Conservation (phyloP, 2,113 vertebrate genomes). For the Crotophaga sulcirostris region DNA sequence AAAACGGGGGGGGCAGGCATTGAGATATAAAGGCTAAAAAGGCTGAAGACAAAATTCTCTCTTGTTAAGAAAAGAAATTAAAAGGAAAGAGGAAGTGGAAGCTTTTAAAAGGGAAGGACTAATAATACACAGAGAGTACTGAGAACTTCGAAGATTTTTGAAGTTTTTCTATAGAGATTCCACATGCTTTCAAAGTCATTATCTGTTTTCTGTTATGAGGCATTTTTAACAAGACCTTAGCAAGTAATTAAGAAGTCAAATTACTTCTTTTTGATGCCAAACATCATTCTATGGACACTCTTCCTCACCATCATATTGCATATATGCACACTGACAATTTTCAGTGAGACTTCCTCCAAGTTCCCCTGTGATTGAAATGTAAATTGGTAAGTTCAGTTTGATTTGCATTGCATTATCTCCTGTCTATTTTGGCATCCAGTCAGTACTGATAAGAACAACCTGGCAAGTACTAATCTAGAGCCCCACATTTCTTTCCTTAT, state of each 20-base stretch:
- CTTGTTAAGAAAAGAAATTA: neutral
- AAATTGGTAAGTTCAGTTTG: neutral
- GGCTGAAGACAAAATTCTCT: too few species aligned
- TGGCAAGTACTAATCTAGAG: neutral
- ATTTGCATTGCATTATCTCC: neutral
- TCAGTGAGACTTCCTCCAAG: neutral
- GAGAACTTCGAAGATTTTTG: neutral
- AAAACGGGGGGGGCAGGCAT: accelerated
- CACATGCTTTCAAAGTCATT: neutral
- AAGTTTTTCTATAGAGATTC: neutral
- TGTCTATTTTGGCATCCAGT: neutral
- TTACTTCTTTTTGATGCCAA: neutral
- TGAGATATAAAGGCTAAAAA: neutral
- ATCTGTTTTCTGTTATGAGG: neutral
- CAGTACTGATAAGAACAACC: neutral
- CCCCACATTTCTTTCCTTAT: neutral
- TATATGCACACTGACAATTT: neutral
- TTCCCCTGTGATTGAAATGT: neutral
- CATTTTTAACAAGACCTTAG: neutral
- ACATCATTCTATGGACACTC: neutral
- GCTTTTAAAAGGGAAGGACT: neutral
- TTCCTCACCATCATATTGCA: neutral
- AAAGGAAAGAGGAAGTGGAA: neutral
- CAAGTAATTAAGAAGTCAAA: neutral
- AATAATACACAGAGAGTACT: accelerated